Base-by-base conservation (phyloP, 2,888 invertebrate genomes). In the Luperina nickerlii region DNA sequence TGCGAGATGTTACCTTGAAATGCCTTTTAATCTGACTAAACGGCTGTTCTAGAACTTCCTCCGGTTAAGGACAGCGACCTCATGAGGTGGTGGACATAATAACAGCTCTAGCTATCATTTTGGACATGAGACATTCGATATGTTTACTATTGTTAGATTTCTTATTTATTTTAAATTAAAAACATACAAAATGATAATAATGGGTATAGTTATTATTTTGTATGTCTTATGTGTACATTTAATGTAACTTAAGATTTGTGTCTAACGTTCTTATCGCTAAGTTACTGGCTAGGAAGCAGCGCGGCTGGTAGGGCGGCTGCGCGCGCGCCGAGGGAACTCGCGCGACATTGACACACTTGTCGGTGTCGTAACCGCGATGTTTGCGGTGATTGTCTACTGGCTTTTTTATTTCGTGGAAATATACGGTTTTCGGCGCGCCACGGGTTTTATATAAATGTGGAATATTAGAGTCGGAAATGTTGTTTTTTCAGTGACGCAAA, bases 311-410 rank as follows among this genome's bases (percentile, higher is more conserved):
- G 91, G 24, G 51, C 80, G 85, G 86, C 82, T 79, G 87, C 91
- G 91, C 92, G 92, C 88, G 92, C 92, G 92, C 92, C 90, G 87
- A 89, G 90, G 84, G 83, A 84, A 83, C 83, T 80, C 85, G 78
- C 76, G 83, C 81, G 95, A 94, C 95, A 95, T 95, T 95, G 95
- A 95, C 95, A 95, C 92, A 94, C 92, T 92, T 95, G 90, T 87
- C 88, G 89, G 91, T 94, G 91, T 94, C 93, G 95, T 95, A 95
- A 95, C 90, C 85, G 85, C 88, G 90, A 91, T 92, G 91, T 92
- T 91, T 92, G 91, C 89, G 90, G 91, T 90, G 92, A 92, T 93
- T 94, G 92, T 92, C 92, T 89, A 88, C 90, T 88, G 84, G 90
- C 78, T 90, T 89, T 91, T 89, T 90, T 89, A 84, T 90, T 91